Conservation (phyloP, 2,113 vertebrate species). For the Lethenteron reissneri region DNA sequence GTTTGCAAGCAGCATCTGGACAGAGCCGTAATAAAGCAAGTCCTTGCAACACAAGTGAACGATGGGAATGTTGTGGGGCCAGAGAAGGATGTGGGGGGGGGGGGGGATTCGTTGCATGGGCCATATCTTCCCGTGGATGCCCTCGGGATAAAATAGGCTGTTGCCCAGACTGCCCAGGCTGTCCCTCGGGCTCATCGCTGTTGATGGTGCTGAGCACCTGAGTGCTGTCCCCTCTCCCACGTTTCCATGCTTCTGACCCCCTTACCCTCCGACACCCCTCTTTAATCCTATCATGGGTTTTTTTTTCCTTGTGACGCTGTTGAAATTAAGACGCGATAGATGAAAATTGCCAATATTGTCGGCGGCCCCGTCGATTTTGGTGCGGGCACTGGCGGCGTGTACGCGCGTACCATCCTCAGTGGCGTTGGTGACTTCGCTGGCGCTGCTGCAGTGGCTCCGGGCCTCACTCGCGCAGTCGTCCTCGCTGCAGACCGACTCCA, state of each 20-base stretch:
- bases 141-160: too few relatives aligned
- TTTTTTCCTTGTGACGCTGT: not conserved
- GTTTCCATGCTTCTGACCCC: not conserved
- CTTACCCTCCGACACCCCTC: not conserved
- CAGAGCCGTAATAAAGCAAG: too few relatives aligned
- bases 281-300: not conserved
- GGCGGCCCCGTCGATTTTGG: not conserved
- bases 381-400: not conserved
- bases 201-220: too few relatives aligned
- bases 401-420: conserved; percentile 45
- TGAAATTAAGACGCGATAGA: not conserved
- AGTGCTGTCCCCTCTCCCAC: not conserved
- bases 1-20: too few relatives aligned
- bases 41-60: too few relatives aligned
- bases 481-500: conserved; percentile 49
- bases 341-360: not conserved
- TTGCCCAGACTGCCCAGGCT: too few relatives aligned
- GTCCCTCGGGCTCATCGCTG: too few relatives aligned
- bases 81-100: too few relatives aligned
- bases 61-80: too few relatives aligned
- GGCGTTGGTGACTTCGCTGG: conserved; percentile 46
- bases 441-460: conserved; percentile 54
- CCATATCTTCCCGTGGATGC: too few relatives aligned
- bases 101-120: too few relatives aligned
- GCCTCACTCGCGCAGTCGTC: conserved; percentile 60